phyloP scores from a whole-genome alignment of 2,888 invertebrate genomes.

The Coelopa pilipes region DNA sequence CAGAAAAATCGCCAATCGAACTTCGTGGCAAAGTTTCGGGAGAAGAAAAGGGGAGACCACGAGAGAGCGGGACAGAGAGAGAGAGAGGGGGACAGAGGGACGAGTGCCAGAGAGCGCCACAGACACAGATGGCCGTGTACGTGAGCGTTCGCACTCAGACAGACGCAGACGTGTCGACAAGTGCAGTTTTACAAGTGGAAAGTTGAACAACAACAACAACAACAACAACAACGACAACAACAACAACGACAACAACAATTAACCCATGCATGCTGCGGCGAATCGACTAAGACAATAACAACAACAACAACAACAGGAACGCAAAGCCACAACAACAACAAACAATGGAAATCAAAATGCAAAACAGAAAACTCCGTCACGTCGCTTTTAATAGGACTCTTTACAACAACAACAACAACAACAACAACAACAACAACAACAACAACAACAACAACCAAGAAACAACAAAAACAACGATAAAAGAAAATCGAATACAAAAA shows the following conservation, averaged over 20 bases:
- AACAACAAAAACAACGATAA: neutral
- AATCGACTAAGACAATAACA: too few relatives aligned
- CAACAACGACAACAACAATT: neutral
- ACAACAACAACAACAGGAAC: neutral
- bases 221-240: neutral
- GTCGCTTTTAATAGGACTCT: constrained; percentile 30
- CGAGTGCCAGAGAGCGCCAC: too few relatives aligned
- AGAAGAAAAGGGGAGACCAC: too few relatives aligned
- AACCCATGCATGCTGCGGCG: neutral
- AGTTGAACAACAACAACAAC: constrained; percentile 2
- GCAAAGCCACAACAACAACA: neutral
- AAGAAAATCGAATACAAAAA: neutral
- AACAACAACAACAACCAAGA: neutral
- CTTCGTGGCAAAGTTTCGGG: too few relatives aligned
- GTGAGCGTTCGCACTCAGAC: neutral
- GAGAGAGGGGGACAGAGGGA: too few relatives aligned
- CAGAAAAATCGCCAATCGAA: too few relatives aligned
- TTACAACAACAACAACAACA: constrained; percentile 6
- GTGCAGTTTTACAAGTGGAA: neutral
- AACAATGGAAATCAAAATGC: constrained; percentile 27
- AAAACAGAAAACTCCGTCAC: constrained; percentile 27
- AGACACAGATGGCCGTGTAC: too few relatives aligned
- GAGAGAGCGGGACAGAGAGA: too few relatives aligned
- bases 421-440: neutral
- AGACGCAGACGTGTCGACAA: neutral